These are phyloP conservation scores for Drosophila subobscura DNA, from an alignment of 1,140 invertebrate genomes.

Conservation along the genomic window DNA sequence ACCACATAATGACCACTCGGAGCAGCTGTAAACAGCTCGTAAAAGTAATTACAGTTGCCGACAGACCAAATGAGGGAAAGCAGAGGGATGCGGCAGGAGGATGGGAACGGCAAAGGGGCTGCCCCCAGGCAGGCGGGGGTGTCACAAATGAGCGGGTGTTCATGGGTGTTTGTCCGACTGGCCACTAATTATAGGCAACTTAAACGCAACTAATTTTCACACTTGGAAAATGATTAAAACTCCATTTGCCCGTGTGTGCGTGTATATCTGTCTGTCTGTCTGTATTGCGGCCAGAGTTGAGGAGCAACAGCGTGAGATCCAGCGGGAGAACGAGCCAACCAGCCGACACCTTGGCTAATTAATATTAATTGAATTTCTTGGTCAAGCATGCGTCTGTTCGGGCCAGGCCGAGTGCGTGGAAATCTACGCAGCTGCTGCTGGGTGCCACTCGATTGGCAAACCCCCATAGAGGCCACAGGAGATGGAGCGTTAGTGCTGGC, in stretches of 20 bases:
- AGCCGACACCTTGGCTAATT: slow-evolving; percentile 79
- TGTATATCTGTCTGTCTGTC: slow-evolving; percentile 12
- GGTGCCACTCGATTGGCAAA: slow-evolving; percentile 59
- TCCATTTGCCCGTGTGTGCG: slow-evolving; percentile 62
- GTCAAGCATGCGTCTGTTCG: slow-evolving; percentile 27
- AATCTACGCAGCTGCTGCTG: slow-evolving; percentile 66
- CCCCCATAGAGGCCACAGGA: no score
- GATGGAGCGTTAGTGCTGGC: neutral
- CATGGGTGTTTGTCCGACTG: slow-evolving; percentile 27
- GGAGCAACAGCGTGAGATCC: slow-evolving; percentile 63
- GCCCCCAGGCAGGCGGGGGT: slow-evolving; percentile 17
- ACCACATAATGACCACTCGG: slow-evolving; percentile 77
- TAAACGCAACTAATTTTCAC: slow-evolving; percentile 81
- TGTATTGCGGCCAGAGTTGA: slow-evolving; percentile 11
- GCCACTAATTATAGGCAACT: slow-evolving; percentile 76
- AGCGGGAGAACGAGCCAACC: slow-evolving; percentile 54
- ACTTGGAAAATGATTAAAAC: slow-evolving; percentile 83
- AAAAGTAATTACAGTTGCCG: slow-evolving; percentile 77
- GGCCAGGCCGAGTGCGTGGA: slow-evolving; percentile 44
- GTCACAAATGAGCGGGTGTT: slow-evolving; percentile 45
- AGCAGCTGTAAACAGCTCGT: slow-evolving; percentile 83
- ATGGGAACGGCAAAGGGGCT: neutral
- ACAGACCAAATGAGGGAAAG: slow-evolving; percentile 3
- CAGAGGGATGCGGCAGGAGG: neutral
- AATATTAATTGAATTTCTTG: slow-evolving; percentile 80